Evolutionary conservation across 2,113 vertebrate genomes (phyloP).

Genomic region (Helogale parvula): DNA sequence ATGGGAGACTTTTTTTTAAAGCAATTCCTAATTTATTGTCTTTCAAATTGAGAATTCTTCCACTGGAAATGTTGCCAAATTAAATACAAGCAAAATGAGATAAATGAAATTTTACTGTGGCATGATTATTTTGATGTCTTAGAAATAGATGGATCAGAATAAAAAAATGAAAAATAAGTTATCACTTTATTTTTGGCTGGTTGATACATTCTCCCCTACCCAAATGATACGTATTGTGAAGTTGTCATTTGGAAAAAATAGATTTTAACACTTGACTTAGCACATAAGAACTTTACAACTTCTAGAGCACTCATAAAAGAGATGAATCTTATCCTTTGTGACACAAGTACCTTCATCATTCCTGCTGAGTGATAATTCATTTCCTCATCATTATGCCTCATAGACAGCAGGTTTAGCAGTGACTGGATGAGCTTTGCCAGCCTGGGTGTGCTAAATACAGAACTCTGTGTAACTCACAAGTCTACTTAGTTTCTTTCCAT

Average conservation of each 20-base stretch:
- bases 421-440: neutral
- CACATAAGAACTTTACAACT: neutral
- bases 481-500: fast-evolving
- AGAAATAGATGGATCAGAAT: neutral
- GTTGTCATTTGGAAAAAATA: neutral
- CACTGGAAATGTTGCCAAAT: constrained; percentile 55
- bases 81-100: constrained; percentile 37
- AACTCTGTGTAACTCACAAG: neutral
- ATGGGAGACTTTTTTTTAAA: neutral
- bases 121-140: constrained; percentile 55
- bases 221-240: neutral
- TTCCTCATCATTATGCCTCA: neutral
- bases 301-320: neutral
- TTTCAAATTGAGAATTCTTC: constrained; percentile 62
- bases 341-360: neutral
- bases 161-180: neutral
- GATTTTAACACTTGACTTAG: constrained; percentile 47
- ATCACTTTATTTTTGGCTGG: neutral
- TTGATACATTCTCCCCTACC: neutral
- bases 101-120: constrained; percentile 19
- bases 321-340: neutral
- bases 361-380: neutral
- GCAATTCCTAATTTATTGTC: neutral
- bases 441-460: neutral
- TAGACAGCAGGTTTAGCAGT: neutral